phyloP scores from a whole-genome alignment of 2,113 vertebrate genomes.

The Pagrus major region DNA sequence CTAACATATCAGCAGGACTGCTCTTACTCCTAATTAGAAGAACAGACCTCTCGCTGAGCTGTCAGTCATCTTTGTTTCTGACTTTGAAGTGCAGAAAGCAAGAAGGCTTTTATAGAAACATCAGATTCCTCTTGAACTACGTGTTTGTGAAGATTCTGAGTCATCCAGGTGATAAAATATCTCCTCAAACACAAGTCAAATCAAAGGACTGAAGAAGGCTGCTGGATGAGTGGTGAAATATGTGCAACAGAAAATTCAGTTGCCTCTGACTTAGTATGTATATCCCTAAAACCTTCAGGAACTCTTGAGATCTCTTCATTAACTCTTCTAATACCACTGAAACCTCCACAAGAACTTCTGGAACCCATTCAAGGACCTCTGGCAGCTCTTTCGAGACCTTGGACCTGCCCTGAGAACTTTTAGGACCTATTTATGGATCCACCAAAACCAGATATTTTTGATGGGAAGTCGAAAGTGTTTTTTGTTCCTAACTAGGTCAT shows the following conservation, averaged over 20 bases:
- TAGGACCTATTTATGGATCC: not conserved
- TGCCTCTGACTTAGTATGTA: not conserved
- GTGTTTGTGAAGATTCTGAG: not conserved
- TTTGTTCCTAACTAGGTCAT: too few relatives aligned
- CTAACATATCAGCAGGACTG: not conserved
- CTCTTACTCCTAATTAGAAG: not conserved
- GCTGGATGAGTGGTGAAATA: not conserved
- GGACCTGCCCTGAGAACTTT: not conserved
- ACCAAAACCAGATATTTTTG: too few relatives aligned
- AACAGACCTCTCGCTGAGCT: not conserved
- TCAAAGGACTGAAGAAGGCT: not conserved
- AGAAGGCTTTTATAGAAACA: not conserved
- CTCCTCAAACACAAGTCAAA: not conserved
- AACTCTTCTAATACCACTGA: not conserved
- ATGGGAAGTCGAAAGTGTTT: too few relatives aligned
- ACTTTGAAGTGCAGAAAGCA: not conserved
- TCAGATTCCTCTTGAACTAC: not conserved
- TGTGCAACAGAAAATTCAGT: not conserved
- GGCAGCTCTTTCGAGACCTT: not conserved
- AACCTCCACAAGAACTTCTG: not conserved
- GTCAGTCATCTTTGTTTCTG: constrained; percentile 9
- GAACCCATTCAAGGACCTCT: not conserved
- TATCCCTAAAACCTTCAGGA: not conserved
- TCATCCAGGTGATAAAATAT: not conserved
- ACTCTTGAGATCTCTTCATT: not conserved